A percentile compares a stretch with the other conserved stretches of the same genome.
Conservation (phyloP, 2,113 vertebrate genomes). For the Alligator mississippiensis region DNA sequence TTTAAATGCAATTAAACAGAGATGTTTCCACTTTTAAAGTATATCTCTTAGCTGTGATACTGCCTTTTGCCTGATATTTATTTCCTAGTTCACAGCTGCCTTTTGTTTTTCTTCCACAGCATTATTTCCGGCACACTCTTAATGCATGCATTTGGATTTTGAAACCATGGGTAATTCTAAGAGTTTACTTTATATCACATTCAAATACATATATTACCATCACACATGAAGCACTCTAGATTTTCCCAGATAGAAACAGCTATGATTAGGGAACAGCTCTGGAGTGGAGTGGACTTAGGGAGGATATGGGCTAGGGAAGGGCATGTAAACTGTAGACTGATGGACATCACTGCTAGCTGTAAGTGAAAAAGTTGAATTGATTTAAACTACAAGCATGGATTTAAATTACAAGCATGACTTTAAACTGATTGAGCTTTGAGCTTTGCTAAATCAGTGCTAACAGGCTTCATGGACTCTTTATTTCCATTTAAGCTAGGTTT, state of each 20-base stretch:
- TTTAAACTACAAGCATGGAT: neutral
- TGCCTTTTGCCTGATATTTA: slow-evolving; percentile 72
- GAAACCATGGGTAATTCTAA: neutral
- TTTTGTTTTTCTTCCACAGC: slow-evolving; percentile 28
- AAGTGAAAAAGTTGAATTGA: neutral
- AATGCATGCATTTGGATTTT: neutral
- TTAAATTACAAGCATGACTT: neutral
- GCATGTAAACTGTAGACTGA: neutral
- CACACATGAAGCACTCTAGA: neutral
- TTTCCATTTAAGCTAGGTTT: neutral
- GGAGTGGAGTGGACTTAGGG: neutral
- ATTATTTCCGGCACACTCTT: neutral
- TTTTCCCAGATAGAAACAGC: neutral
- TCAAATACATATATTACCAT: neutral
- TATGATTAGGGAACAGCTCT: neutral
- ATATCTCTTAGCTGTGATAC: slow-evolving; percentile 74
- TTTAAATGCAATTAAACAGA: slow-evolving; percentile 82
- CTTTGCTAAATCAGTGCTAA: neutral
- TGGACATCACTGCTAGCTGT: neutral
- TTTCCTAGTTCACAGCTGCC: slow-evolving; percentile 66
- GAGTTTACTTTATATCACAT: neutral
- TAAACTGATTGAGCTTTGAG: too few relatives aligned
- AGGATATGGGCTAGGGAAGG: accelerated
- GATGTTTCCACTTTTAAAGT: slow-evolving; percentile 78
- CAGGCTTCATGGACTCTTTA: accelerated